phyloP scores from a whole-genome alignment of 2,797 vertebrate species.

The Anguilla marmorata region DNA sequence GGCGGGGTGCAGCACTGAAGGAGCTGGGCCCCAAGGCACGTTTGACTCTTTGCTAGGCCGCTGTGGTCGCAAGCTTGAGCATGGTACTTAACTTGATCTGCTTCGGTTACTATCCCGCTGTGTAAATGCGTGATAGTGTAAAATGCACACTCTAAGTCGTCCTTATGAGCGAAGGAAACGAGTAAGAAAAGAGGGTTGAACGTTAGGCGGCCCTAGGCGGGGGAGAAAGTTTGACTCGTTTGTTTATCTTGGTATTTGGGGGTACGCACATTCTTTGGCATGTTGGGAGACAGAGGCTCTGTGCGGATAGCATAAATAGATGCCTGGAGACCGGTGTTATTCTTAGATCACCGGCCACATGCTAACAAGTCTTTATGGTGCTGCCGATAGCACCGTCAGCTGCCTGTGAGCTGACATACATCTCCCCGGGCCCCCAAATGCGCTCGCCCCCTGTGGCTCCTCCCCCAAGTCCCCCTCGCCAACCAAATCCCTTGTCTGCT shows the following conservation, averaged over 20 bases:
- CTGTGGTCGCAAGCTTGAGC: neutral
- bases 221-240: slow-evolving; percentile 3
- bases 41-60: neutral
- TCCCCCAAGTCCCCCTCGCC: neutral
- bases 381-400: neutral
- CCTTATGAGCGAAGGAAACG: neutral
- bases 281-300: slow-evolving; percentile 5
- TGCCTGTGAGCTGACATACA: slow-evolving; percentile 5
- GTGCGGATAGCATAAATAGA: slow-evolving; percentile 27
- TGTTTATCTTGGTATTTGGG: slow-evolving; percentile 27
- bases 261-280: neutral
- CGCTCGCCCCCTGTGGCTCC: neutral
- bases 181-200: neutral
- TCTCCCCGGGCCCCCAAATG: neutral
- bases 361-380: neutral
- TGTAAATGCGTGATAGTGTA: neutral
- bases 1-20: neutral
- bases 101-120: neutral
- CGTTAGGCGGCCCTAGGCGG: neutral
- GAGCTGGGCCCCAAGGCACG: neutral
- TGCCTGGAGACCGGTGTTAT: slow-evolving; percentile 31
- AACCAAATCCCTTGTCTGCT: neutral
- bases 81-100: neutral
- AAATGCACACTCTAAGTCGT: neutral
- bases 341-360: slow-evolving; percentile 1